Base-by-base conservation (phyloP, 2,113 vertebrate species). In the Zapornia atra region DNA sequence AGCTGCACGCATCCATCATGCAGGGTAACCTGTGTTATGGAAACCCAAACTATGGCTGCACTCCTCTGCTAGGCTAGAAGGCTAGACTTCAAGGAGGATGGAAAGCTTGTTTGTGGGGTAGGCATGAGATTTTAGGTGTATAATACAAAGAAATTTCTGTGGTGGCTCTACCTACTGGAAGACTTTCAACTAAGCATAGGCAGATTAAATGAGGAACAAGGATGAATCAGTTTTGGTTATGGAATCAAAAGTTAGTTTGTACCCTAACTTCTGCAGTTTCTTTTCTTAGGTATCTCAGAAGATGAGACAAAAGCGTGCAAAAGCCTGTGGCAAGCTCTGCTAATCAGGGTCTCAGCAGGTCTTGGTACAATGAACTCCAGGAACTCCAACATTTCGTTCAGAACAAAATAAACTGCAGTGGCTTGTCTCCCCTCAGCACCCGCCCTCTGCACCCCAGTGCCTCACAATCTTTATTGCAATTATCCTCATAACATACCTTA, bases 1-100 rank as follows among this genome's bases (percentile, higher is more conserved):
- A 20, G 5, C 34, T 44, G 16, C 33, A 8, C 3, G 1, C 13
- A n/a, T 2, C 38, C 8, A 16, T 17, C 13, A 10, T 1, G 6
- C 1, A 11, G 40, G 18, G 38, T 5, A 33, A 7, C 6, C 25
- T 15, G 6, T 17, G 40, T 2, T 21, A 3, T 56, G 66, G 22
- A 61, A 79, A 14, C 33, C 26, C 75, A 60, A 13, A 40, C 25
- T 31, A 11, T 1, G 11, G 9, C 36, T 63, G 68, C 40, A 3
- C 6, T 48, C 14, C 26, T 50, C 12, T 33, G 33, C 60, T 56
- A 50, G 26, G 60, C 31, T 63, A 70, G 25, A 65, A 65, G 28
- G 18, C 3, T 16, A 18, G 28, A 12, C 42, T 69, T 22, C 17
- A 29, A 31, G 12, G 22, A 11, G 9, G 42, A 7, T 3, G 7